A percentile compares a stretch with the other conserved stretches of the same genome.
phyloP scores from a whole-genome alignment of 2,797 vertebrate genomes.

The Peromyscus melanophrys region DNA sequence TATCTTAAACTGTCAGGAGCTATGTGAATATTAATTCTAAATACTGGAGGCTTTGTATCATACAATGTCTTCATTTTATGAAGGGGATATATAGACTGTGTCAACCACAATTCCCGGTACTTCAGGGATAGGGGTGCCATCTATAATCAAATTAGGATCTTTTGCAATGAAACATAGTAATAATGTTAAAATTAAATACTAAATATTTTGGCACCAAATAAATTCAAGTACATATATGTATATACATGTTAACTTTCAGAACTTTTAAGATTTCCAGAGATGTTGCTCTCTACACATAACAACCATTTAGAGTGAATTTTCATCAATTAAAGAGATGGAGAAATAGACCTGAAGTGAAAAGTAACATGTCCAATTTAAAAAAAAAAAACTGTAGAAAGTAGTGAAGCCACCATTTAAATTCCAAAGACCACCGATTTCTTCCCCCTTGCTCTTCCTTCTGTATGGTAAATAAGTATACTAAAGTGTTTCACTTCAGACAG shows the following conservation, averaged over 20 bases:
- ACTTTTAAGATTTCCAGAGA: not conserved
- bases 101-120: not conserved
- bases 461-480: not conserved
- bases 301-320: not conserved
- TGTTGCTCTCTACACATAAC: not conserved
- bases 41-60: not conserved
- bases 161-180: not conserved
- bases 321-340: not conserved
- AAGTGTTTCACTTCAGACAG: not conserved
- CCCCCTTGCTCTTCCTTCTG: not conserved
- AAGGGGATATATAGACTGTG: not conserved
- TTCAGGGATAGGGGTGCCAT: not conserved
- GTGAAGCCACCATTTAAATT: not conserved
- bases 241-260: not conserved
- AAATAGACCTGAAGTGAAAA: not conserved
- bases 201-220: not conserved
- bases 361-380: not conserved
- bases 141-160: not conserved
- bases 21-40: not conserved
- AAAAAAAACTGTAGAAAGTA: not conserved
- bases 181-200: not conserved
- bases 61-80: not conserved
- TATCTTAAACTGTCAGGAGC: not conserved
- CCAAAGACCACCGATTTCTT: not conserved
- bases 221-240: not conserved